phyloP scores from a whole-genome alignment of 2,888 invertebrate species.

The Campoplex nolae region DNA sequence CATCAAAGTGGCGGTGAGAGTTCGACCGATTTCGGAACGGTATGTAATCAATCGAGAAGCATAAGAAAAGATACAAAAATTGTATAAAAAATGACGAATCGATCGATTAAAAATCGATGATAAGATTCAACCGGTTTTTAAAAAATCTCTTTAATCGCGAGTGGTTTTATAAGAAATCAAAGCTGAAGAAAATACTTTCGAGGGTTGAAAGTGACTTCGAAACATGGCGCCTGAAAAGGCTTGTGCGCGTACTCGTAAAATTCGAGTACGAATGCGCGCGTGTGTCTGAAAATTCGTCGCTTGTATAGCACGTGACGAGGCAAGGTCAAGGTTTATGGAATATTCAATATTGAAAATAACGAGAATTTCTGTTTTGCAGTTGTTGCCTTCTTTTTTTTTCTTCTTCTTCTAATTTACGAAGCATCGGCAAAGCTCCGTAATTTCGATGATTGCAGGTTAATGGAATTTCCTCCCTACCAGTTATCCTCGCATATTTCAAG shows the following conservation, averaged over 20 bases:
- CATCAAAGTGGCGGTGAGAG: constrained; percentile 88
- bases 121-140: neutral
- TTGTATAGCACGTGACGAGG: constrained; percentile 13
- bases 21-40: constrained; percentile 88
- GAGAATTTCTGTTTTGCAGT: constrained; percentile 1
- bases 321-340: constrained; percentile 64
- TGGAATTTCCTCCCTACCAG: constrained; percentile 26
- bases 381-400: neutral
- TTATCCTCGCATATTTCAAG: neutral
- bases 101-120: neutral
- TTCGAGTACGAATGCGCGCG: constrained; percentile 25
- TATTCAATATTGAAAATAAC: constrained; percentile 54
- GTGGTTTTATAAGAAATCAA: neutral
- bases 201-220: constrained; percentile 8
- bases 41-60: constrained; percentile 79
- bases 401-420: neutral
- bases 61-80: neutral
- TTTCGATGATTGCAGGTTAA: constrained; percentile 28
- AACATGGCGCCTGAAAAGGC: constrained; percentile 31
- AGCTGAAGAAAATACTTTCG: constrained; percentile 1
- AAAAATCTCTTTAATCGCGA: neutral
- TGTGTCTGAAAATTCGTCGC: constrained; percentile 43
- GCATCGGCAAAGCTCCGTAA: constrained; percentile 6
- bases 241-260: constrained; percentile 34
- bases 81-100: neutral